Conservation (phyloP, 2,113 vertebrate species). For the Casuarius casuarius region DNA sequence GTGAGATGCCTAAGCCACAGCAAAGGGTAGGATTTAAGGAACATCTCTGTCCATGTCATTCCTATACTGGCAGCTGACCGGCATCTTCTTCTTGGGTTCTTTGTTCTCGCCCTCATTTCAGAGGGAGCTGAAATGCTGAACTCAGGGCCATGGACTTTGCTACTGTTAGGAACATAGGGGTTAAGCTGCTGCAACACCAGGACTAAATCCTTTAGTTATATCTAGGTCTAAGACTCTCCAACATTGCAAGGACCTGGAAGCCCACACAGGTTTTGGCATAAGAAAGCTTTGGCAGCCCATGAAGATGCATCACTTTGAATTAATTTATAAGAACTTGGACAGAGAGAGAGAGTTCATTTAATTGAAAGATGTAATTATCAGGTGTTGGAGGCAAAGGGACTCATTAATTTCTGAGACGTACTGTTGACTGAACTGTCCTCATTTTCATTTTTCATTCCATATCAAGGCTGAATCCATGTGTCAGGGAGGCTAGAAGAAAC, state of each 20-base stretch:
- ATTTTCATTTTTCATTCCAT: constrained; percentile 76
- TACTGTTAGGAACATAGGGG: not conserved
- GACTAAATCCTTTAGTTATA: not conserved
- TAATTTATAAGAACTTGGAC: constrained; percentile 78
- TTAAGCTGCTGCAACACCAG: not conserved
- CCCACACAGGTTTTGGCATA: constrained; percentile 38
- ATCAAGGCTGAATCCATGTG: constrained; percentile 25
- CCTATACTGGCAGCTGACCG: not conserved
- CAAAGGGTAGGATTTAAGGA: not conserved
- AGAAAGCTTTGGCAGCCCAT: constrained; percentile 32
- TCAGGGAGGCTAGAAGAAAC: not conserved
- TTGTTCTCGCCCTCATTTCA: not conserved
- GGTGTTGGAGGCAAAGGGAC: constrained; percentile 77
- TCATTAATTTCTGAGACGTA: constrained; percentile 81
- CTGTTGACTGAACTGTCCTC: constrained; percentile 77
- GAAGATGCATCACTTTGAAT: constrained; percentile 69
- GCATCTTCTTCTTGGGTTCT: not conserved
- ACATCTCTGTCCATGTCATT: not conserved
- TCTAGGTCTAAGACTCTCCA: not conserved
- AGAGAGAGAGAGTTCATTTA: constrained; percentile 78
- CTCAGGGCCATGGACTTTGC: not conserved
- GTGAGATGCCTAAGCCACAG: not conserved
- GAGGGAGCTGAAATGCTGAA: not conserved
- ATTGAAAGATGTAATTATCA: constrained; percentile 85
- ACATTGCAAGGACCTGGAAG: not conserved